phyloP scores from a whole-genome alignment of 1,140 invertebrate species.

The Leptonema lineaticorne region DNA sequence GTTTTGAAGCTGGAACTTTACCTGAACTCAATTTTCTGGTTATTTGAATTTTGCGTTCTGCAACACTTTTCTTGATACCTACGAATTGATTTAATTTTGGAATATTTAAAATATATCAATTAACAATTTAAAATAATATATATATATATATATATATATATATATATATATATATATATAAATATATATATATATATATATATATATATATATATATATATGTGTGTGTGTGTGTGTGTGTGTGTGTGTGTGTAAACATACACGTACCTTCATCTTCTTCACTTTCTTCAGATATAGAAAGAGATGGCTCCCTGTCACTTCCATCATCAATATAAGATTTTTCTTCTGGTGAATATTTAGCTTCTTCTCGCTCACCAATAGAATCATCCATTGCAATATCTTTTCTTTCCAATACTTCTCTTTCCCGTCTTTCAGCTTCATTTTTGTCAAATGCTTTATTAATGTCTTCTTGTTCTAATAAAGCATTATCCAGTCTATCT shows the following conservation, averaged over 20 bases:
- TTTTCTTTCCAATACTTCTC: constrained; percentile 43
- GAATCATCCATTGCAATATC: constrained; percentile 38
- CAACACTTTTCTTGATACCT: constrained; percentile 65
- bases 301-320: constrained; percentile 53
- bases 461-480: constrained; percentile 37
- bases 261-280: constrained; percentile 61
- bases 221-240: no score
- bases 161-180: not conserved
- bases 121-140: not conserved
- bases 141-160: not conserved
- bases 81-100: constrained; percentile 33
- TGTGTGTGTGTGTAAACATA: no score
- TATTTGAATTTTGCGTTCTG: constrained; percentile 69
- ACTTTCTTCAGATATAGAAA: constrained; percentile 60
- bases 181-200: no score
- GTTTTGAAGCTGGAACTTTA: constrained; percentile 65
- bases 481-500: constrained; percentile 63
- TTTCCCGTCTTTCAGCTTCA: constrained; percentile 44
- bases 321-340: constrained; percentile 61
- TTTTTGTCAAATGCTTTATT: constrained; percentile 47
- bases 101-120: not conserved
- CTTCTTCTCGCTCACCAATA: constrained; percentile 62
- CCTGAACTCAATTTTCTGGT: constrained; percentile 67
- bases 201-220: no score
- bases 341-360: constrained; percentile 73